Conservation (phyloP, 2,797 vertebrate genomes). For the Diplodus puntazzo region DNA sequence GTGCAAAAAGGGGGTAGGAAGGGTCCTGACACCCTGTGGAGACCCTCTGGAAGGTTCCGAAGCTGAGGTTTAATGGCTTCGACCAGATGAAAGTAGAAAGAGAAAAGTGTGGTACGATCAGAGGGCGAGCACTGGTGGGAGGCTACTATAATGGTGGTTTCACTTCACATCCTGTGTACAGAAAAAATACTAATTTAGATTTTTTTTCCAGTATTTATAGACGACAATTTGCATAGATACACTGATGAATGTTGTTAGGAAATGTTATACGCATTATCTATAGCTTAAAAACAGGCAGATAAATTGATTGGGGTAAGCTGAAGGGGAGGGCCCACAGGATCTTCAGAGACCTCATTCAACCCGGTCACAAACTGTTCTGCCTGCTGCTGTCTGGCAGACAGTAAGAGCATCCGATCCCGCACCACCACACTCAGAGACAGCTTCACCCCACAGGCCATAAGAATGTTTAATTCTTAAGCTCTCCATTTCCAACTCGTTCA, state of each 20-base stretch:
- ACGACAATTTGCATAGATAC: neutral
- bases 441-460: neutral
- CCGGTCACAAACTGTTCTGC: neutral
- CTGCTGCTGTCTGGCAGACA: neutral
- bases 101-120: constrained; percentile 10
- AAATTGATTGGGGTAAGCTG: neutral
- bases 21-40: constrained; percentile 48
- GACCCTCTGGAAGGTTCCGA: constrained; percentile 51
- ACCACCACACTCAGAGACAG: neutral
- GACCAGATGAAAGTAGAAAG: constrained; percentile 59
- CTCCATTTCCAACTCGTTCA: too few relatives aligned
- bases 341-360: neutral
- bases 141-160: constrained; percentile 1
- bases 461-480: neutral
- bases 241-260: neutral
- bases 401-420: neutral
- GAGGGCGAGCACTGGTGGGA: constrained; percentile 2
- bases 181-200: neutral
- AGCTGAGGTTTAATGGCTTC: constrained; percentile 51
- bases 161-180: neutral
- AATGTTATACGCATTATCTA: neutral
- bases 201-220: neutral
- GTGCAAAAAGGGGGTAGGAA: constrained; percentile 28
- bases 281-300: neutral
- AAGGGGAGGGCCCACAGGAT: neutral